Evolutionary conservation across 2,888 invertebrate species (phyloP), one percentile per base, ranked within the genome.

Genomic region (Megamerina dolium): DNA sequence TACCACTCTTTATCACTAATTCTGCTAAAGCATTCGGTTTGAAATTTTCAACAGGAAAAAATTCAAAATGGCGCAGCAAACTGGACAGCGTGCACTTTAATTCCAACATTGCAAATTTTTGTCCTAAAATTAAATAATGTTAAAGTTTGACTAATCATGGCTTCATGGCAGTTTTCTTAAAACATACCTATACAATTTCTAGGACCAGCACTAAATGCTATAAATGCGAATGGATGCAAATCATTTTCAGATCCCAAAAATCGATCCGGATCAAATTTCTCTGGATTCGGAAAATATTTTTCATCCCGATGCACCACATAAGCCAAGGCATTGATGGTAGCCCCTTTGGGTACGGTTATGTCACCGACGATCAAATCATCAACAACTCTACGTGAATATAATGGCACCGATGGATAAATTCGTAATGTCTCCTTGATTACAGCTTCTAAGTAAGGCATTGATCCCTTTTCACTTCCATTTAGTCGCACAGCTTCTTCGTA

Each of bases 401-500:
- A 58, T 2, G 79, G 77, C 13, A 74, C 77, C 10, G 76, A 72
- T 1, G 79, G 75, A 62, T 75, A 77, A 9, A 78, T 53, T 38
- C 79, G 68, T n/a, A 79, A 55, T 0, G 73, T 68, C 62, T 80
- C 80, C 54, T 79, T 79, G 27, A 79, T 73, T 1, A 78, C 75
- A 32, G 76, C 72, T 52, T 79, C 79, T 45, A 79, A 61, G 59
- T 78, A 79, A 17, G 72, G 72, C 59, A 76, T 68, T 1, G 60
- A 27, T 13, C 66, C 70, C 35, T 66, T 68, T 45, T 68, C 68
- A 23, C 60, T 50, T 1, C 67, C 70, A 41, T 73, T 66, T 27
- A 69, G 51, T 5, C 66, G 52, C 2, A 65, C 33, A 2, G 71
- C 58, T 61, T 76, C 76, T 49, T 73, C 63, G 41, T 62, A 66